A percentile compares a stretch with the other conserved stretches of the same genome.
phyloP scores from a whole-genome alignment of 2,888 invertebrate genomes.

The Choreutis nemorana region DNA sequence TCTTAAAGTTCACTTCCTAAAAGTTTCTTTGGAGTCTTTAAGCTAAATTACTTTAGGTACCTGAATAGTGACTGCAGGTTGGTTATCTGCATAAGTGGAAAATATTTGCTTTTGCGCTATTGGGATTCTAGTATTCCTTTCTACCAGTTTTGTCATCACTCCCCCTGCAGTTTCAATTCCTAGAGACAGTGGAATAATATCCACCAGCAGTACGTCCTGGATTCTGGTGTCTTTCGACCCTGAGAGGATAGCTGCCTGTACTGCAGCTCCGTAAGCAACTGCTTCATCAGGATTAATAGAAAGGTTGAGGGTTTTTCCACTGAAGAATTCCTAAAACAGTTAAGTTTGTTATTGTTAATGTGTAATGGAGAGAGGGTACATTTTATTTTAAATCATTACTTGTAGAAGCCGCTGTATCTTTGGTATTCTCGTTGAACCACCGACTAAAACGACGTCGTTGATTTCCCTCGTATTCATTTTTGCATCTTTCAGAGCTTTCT shows the following conservation, averaged over 20 bases:
- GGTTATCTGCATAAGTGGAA: conserved; percentile 92
- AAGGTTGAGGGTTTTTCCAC: conserved; percentile 85
- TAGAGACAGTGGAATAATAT: conserved; percentile 79
- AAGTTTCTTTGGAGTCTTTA: neutral
- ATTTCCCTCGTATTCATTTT: conserved; percentile 84
- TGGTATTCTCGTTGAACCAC: conserved; percentile 91
- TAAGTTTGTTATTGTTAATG: neutral
- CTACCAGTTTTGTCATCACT: conserved; percentile 86
- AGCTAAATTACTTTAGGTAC: conserved; percentile 20
- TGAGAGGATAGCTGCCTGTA: conserved; percentile 90
- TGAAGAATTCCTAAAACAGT: conserved; percentile 72
- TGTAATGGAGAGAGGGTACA: neutral
- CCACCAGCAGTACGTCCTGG: conserved; percentile 84
- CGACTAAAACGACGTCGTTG: conserved; percentile 84
- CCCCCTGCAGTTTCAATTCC: conserved; percentile 88
- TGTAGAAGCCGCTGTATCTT: conserved; percentile 88
- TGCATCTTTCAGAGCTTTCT: conserved; percentile 82
- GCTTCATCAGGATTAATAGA: conserved; percentile 94
- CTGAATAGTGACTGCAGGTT: conserved; percentile 87
- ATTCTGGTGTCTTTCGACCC: conserved; percentile 74
- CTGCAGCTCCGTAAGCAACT: conserved; percentile 93
- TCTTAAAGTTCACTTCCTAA: neutral
- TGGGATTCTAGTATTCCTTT: conserved; percentile 83
- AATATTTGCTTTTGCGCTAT: conserved; percentile 83
- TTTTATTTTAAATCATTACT: conserved; percentile 18